Evolutionary conservation across 1,140 invertebrate genomes (phyloP), one percentile per base, ranked within the genome.

Genomic region (Heliconius congener): DNA sequence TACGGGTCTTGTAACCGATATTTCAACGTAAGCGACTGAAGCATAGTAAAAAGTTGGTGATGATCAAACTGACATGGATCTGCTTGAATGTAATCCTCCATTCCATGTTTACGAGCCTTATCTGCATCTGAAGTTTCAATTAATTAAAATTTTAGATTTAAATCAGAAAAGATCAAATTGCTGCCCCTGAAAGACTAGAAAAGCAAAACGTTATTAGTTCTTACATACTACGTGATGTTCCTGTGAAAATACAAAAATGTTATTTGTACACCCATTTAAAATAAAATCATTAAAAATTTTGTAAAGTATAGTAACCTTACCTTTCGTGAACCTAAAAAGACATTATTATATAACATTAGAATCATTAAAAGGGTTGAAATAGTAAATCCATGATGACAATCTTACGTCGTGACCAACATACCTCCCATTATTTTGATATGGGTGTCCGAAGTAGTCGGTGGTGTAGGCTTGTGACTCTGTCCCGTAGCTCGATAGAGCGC

Each of bases 41-140:
- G 95, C 72, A 97, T 96, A 90, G 97, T 98, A 93, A 99, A 99
- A 57, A 99, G 94, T 75, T 96, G 96, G 75, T 98, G 98, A 91
- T 99, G 99, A 88, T 99, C 98, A 94, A 98, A 99, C 93, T 97
- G 98, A 90, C 98, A 99, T 4, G 99, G 99, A 96, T 99, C 99
- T 9, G 99, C 99, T 86, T 98, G 98, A 82, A 99, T 99, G 92
- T 98, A 99, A 93, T 99, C 99, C 91, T 99, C 99, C 98, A 99
- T 99, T 50, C 99, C 99, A 94, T 99, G 99, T 92, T 99, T 99
- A 71, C 98, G 96, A 1, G 99, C 99, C 91, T 99, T 96, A 89
- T 99, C 99, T 73, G 99, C 98, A 96, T 99, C 98, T 97, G 87
- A 66, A 66, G 60, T 66, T 66, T 8, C 3, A 66, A 66, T 66